Conservation (phyloP, 2,113 vertebrate species). For the Mormyrus lacerda region DNA sequence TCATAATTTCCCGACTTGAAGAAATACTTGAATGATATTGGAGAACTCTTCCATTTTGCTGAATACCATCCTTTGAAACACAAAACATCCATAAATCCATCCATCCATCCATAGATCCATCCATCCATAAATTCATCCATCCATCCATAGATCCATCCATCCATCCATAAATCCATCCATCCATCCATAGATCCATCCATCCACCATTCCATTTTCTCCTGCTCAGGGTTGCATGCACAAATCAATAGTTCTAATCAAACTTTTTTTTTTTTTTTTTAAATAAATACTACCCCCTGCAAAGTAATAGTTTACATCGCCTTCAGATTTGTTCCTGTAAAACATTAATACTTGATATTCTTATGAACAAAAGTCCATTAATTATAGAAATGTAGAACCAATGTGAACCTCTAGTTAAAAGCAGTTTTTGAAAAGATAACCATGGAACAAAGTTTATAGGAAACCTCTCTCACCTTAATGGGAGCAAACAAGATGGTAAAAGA, state of each 20-base stretch:
- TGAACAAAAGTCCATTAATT: neutral
- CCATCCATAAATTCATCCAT: neutral
- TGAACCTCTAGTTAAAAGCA: neutral
- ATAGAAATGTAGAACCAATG: neutral
- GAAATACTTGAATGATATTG: neutral
- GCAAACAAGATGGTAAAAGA: neutral
- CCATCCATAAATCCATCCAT: neutral
- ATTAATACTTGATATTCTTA: neutral
- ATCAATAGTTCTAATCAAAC: neutral
- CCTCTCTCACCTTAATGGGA: neutral
- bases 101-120: neutral
- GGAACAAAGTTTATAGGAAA: neutral
- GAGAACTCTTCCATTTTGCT: neutral
- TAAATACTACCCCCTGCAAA: neutral
- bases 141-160: neutral
- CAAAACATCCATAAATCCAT: neutral
- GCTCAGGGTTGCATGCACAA: neutral
- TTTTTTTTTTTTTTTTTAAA: neutral
- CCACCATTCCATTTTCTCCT: neutral
- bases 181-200: neutral
- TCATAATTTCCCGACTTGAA: conserved; percentile 30
- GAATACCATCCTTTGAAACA: neutral
- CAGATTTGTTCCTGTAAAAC: neutral
- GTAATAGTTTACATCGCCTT: neutral
- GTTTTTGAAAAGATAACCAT: neutral